Conservation (phyloP, 2,888 invertebrate species). For the Neoscelio sp. region DNA sequence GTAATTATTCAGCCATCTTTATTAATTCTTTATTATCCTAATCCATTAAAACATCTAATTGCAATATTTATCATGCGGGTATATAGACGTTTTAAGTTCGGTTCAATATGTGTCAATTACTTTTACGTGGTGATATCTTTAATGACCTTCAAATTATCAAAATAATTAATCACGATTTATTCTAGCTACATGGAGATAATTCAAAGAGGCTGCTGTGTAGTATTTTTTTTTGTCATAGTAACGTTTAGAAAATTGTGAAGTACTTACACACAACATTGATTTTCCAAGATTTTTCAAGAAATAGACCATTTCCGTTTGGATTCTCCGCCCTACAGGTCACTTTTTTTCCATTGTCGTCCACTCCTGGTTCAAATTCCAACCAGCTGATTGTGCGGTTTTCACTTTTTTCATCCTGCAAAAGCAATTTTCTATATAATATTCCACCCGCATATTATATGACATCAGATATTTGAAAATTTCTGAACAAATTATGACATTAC, state of each 20-base stretch:
- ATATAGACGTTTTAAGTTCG: too few species aligned
- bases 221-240: not conserved
- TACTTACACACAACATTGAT: slow-evolving; percentile 96
- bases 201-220: not conserved
- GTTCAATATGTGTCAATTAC: too few species aligned
- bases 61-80: slow-evolving; percentile 11
- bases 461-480: not conserved
- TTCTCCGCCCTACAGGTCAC: slow-evolving; percentile 96
- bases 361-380: slow-evolving; percentile 94
- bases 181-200: not conserved
- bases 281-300: slow-evolving; percentile 93
- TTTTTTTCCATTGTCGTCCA: slow-evolving; percentile 95
- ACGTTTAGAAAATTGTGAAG: too few species aligned
- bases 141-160: not conserved
- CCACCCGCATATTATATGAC: not conserved
- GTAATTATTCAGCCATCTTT: slow-evolving; percentile 9
- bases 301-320: slow-evolving; percentile 93
- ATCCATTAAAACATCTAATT: slow-evolving; percentile 4
- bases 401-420: slow-evolving; percentile 89
- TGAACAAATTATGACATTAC: not conserved
- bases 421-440: slow-evolving; percentile 17
- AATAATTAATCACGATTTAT: not conserved
- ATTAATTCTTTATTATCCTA: slow-evolving; percentile 15
- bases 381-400: slow-evolving; percentile 94
- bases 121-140: too few species aligned